phyloP scores from a whole-genome alignment of 2,113 vertebrate species.

The Manacus vitellinus region DNA sequence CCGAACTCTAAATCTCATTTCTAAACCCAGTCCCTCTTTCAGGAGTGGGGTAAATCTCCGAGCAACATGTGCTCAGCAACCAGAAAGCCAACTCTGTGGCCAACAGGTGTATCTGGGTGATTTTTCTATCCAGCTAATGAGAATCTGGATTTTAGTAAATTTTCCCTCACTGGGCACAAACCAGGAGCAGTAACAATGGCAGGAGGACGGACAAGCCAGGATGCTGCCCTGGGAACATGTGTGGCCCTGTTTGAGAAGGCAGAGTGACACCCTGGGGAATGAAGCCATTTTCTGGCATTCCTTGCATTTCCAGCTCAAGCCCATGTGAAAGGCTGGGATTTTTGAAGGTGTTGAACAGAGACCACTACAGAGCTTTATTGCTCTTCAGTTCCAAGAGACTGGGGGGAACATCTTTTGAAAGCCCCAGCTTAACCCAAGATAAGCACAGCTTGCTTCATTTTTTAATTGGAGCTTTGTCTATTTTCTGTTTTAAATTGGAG shows the following conservation, averaged over 20 bases:
- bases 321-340: not conserved
- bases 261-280: not conserved
- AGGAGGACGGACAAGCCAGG: not conserved
- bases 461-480: not conserved
- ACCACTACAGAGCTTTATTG: not conserved
- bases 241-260: not conserved
- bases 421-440: not conserved
- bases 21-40: not conserved
- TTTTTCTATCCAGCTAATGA: not conserved
- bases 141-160: not conserved
- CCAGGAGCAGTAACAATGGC: not conserved
- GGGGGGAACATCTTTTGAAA: not conserved
- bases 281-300: not conserved
- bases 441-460: not conserved
- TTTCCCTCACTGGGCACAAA: not conserved
- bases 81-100: fast-evolving
- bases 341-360: not conserved
- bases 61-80: fast-evolving
- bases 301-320: not conserved
- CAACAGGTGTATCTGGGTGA: not conserved
- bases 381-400: not conserved
- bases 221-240: fast-evolving
- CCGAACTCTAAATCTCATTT: not conserved
- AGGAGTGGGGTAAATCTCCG: fast-evolving
- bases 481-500: not conserved